phyloP scores from a whole-genome alignment of 2,888 invertebrate species.

The Altica lythri region DNA sequence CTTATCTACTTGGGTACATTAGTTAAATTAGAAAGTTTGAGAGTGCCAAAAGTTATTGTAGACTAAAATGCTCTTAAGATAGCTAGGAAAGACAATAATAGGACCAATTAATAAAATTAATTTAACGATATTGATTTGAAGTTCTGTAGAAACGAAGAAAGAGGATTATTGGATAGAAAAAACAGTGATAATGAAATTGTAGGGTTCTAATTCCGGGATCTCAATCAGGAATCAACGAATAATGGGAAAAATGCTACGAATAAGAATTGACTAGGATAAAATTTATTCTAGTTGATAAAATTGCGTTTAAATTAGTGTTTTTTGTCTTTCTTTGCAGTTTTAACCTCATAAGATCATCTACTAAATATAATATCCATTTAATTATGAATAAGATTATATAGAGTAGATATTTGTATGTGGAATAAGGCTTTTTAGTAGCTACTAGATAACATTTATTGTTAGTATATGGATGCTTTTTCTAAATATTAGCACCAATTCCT shows the following conservation, averaged over 20 bases:
- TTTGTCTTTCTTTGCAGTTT: too few relatives aligned
- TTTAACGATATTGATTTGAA: conserved; percentile 8
- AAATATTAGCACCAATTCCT: too few relatives aligned
- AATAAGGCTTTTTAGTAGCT: too few relatives aligned
- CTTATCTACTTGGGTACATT: conserved; percentile 5
- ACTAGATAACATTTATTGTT: too few relatives aligned
- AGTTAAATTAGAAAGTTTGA: conserved; percentile 15
- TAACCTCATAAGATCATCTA: too few relatives aligned
- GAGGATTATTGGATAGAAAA: conserved; percentile 19
- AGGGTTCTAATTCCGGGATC: conserved; percentile 8
- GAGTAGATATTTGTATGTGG: too few relatives aligned
- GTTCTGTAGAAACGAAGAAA: conserved; percentile 9
- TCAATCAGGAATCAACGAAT: conserved; percentile 11
- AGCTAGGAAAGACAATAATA: conserved; percentile 4
- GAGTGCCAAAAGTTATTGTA: conserved; percentile 9
- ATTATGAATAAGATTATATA: too few relatives aligned
- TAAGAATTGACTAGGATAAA: neutral
- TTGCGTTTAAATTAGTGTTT: neutral
- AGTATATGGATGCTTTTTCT: too few relatives aligned
- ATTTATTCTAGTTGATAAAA: neutral
- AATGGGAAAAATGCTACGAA: neutral
- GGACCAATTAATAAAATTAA: conserved; percentile 15
- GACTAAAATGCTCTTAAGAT: conserved; percentile 8
- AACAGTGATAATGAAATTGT: conserved; percentile 17
- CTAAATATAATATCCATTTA: too few relatives aligned